Base-by-base conservation (phyloP, 1,140 invertebrate genomes). In the Drosophila mauritiana region DNA sequence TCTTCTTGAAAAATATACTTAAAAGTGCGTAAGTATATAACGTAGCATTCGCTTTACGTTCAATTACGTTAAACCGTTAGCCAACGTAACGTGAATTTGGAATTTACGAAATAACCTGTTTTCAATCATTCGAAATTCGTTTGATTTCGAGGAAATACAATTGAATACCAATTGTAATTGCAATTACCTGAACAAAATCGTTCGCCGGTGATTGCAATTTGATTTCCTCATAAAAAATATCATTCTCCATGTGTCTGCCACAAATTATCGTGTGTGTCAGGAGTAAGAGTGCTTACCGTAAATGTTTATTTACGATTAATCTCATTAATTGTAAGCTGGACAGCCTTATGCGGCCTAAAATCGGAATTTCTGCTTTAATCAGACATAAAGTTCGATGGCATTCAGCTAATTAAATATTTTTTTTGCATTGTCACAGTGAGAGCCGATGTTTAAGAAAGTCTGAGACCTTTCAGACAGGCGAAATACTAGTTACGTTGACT, bases 241-340 rank as follows among this genome's bases (percentile, higher is more conserved):
- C 31, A 57, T 57, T 70, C 56, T 34, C 43, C 34, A 49, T 49
- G 43, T 48, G 36, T 43, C 22, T 17, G 4, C 27, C 11, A 31
- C 39, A 37, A 70, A 55, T 70, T 69, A 69, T 40, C 17, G 43
- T 36, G 10, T 36, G 10, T 46, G 67, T 49, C 70, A 75, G 46
- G 48, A 45, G 27, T 40, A 51, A 34, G 5, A 58, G 59, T 65
- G 75, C 25, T 70, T 70, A 22, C 36, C 27, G 22, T 68, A 79
- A 67, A 57, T 75, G 43, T 27, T 42, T 74, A 54, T 80, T 69
- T 69, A 46, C 48, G 48, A 79, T 57, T 65, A 65, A 48, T 42
- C 42, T 58, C 77, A 73, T 83, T 65, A 80, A 86, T 84, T 58
- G 31, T 22, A 49, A 51, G 15, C 45, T 34, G 40, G 55, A 65